Conservation (phyloP, 2,888 invertebrate genomes). For the Dyspetes luteomarginatus region DNA sequence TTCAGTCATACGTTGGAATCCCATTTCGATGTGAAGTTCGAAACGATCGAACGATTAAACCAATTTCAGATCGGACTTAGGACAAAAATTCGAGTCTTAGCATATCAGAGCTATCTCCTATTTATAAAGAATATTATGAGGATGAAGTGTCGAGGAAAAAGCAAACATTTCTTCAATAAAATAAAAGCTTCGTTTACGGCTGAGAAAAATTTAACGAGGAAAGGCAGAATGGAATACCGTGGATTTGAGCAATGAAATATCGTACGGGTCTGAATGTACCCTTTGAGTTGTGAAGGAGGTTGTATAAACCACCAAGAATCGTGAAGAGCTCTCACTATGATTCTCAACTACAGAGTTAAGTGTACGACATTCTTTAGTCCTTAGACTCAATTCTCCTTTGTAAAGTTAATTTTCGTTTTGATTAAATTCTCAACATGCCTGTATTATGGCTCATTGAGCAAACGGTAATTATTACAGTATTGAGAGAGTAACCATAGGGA, state of each 20-base stretch:
- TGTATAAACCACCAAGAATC: conserved; percentile 21
- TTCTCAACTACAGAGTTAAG: background rate
- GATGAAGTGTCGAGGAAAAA: no score
- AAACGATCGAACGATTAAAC: no score
- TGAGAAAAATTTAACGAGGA: background rate
- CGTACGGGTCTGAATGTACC: background rate
- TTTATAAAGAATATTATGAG: no score
- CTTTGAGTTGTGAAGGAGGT: conserved; percentile 4
- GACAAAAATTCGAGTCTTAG: no score
- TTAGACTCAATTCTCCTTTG: background rate
- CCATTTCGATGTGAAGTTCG: no score
- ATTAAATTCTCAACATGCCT: background rate
- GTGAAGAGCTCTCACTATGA: conserved; percentile 4
- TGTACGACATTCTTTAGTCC: conserved; percentile 9
- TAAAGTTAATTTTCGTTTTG: background rate
- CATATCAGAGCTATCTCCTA: no score
- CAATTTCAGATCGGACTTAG: no score
- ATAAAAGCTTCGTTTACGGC: conserved; percentile 4
- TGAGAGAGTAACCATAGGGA: no score
- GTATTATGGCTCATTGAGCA: background rate
- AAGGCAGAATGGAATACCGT: background rate
- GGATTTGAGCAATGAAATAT: background rate
- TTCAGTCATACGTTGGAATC: no score
- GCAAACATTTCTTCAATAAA: no score
- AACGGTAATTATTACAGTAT: no score